These are phyloP conservation scores for Oceanodroma tethys DNA, from an alignment of 2,113 vertebrate genomes.

Conservation along the genomic window DNA sequence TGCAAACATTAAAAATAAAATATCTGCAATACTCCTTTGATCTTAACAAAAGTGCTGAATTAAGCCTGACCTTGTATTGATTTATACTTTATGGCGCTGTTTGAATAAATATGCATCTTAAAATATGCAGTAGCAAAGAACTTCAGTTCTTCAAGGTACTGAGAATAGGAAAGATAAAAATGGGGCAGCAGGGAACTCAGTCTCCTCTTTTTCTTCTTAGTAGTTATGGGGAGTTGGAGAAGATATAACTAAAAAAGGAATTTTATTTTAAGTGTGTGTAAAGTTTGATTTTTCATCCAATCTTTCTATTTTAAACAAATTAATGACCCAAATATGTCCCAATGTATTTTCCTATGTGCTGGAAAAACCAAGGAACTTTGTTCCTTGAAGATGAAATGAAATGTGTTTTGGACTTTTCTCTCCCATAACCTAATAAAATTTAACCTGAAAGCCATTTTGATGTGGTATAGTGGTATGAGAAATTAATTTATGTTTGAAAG, in stretches of 20 bases:
- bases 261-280: not conserved
- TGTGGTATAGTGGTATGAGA: not conserved
- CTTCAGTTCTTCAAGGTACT: not conserved
- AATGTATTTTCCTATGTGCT: no score
- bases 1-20: not conserved
- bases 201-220: not conserved
- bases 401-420: not conserved
- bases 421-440: not conserved
- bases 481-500: not conserved
- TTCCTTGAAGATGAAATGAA: not conserved
- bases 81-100: not conserved
- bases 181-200: accelerated
- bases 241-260: not conserved
- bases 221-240: accelerated
- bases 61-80: not conserved
- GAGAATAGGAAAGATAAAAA: not conserved
- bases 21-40: not conserved
- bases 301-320: not conserved
- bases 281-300: not conserved
- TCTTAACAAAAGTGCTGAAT: not conserved
- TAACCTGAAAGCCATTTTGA: not conserved
- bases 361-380: not conserved
- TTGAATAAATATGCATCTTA: not conserved
- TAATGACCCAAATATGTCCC: not conserved
- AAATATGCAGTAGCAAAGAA: not conserved